Evolutionary conservation across 2,888 invertebrate species (phyloP), one percentile per base, ranked within the genome.

Genomic region (Dione juno): DNA sequence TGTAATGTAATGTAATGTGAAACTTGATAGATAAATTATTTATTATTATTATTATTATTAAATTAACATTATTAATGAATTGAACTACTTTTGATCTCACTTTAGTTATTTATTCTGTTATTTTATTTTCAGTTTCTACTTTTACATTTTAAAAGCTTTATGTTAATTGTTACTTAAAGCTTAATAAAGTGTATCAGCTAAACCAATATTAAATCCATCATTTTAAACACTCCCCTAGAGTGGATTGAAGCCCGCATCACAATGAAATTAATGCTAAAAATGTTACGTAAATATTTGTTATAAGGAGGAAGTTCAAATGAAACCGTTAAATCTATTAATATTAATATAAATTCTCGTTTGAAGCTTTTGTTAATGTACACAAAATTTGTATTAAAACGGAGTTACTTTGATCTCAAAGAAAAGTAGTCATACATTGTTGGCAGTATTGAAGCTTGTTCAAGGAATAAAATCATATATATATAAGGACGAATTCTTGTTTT

Each of bases 401-500:
- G 54, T 66, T 72, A 48, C 67, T 67, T 73, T 74, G 69, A 74
- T 54, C 45, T 50, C 40, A 69, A 64, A 67, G 43, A 41, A 71
- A 69, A 67, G 50, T 61, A 35, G 65, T 66, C 28, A 28, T 61
- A 59, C 53, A 61, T 71, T 72, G 59, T 69, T 68, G 57, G 48
- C 53, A 70, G 59, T 68, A 68, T 75, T 67, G 52, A 43, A 68
- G 65, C n/a, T 68, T 66, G 64, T 70, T 70, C 66, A 69, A 71
- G 66, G 69, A 54, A 54, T 41, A 53, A 75, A 76, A 68, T 70
- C 57, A 64, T 69, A 76, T 75, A 76, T 78, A 76, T 78, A 82
- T 77, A 76, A 72, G 69, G 57, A 67, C 66, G 69, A 73, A 67
- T 71, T 76, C 80, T 82, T 79, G 75, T 77, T 74, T 74, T n/a